A percentile compares a stretch with the other conserved stretches of the same genome.
Conservation (phyloP, 2,888 invertebrate species). For the Brenthis ino region DNA sequence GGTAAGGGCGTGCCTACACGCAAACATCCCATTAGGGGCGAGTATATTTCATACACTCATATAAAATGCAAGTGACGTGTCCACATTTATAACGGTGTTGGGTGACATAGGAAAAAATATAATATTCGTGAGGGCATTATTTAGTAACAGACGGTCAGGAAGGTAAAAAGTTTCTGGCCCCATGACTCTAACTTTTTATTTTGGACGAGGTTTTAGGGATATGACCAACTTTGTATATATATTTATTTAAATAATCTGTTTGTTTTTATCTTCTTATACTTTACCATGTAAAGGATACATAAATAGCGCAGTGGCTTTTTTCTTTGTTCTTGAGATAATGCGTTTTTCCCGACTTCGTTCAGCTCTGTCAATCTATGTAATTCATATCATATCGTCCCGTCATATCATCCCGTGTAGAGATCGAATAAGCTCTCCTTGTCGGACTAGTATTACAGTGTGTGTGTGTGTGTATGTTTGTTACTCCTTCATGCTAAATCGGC, state of each 20-base stretch:
- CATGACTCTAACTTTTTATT: conserved; percentile 28
- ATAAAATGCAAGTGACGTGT: conserved; percentile 71
- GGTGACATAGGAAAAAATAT: conserved; percentile 58
- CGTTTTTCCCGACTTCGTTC: too few relatives aligned
- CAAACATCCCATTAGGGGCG: conserved; percentile 68
- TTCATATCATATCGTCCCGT: too few relatives aligned
- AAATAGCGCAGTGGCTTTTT: too few relatives aligned
- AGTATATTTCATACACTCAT: conserved; percentile 71
- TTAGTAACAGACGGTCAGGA: conserved; percentile 50
- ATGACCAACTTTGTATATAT: neutral
- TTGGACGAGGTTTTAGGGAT: conserved; percentile 10
- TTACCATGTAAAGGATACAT: too few relatives aligned
- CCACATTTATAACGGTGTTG: conserved; percentile 66
- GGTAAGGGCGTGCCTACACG: conserved; percentile 69
- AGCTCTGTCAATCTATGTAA: too few relatives aligned
- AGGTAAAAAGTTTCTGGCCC: conserved; percentile 48
- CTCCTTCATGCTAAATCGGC: too few relatives aligned
- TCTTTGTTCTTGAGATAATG: too few relatives aligned
- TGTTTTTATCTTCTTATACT: neutral
- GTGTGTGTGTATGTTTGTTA: too few relatives aligned
- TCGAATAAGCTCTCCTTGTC: too few relatives aligned
- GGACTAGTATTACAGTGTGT: too few relatives aligned
- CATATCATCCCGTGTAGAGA: too few relatives aligned
- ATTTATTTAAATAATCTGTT: conserved; percentile 4
- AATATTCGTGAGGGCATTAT: conserved; percentile 54